Percentiles rank a stretch among this genome's conserved stretches.
phyloP scores from a whole-genome alignment of 2,888 invertebrate species.

The Drosophila percnosoma region DNA sequence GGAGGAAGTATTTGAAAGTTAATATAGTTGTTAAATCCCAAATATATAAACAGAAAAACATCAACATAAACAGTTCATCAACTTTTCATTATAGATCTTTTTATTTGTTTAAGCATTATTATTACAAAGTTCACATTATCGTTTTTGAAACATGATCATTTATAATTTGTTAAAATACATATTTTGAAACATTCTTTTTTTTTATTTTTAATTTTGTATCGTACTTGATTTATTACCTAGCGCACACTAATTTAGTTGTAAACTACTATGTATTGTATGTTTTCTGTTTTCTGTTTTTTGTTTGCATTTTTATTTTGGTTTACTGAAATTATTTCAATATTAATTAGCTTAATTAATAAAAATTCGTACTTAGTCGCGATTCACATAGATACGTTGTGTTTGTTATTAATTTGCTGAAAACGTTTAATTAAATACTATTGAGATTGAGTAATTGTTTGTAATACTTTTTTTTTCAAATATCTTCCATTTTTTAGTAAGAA shows the following conservation, averaged over 20 bases:
- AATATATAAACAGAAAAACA: not conserved
- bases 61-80: conserved; percentile 1
- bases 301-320: conserved; percentile 35
- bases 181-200: conserved; percentile 54
- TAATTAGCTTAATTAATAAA: conserved; percentile 78
- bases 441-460: conserved; percentile 58
- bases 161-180: conserved; percentile 53
- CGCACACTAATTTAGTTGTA: conserved; percentile 65
- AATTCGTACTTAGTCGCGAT: conserved; percentile 78
- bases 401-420: conserved; percentile 63
- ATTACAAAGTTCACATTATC: conserved; percentile 61
- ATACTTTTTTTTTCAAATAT: conserved; percentile 37
- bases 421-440: conserved; percentile 61
- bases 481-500: conserved; percentile 9
- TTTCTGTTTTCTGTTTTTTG: conserved; percentile 29
- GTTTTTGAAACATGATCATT: conserved; percentile 58
- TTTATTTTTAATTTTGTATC: conserved; percentile 44
- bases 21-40: not conserved
- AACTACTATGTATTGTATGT: conserved; percentile 58
- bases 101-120: conserved; percentile 67
- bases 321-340: conserved; percentile 62
- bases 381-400: conserved; percentile 58
- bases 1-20: not conserved
- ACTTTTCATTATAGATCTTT: conserved; percentile 47
- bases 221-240: conserved; percentile 59